A percentile compares a stretch with the other conserved stretches of the same genome.
Evolutionary conservation across 2,113 vertebrate species (phyloP).

Genomic region (Neotoma lepida): DNA sequence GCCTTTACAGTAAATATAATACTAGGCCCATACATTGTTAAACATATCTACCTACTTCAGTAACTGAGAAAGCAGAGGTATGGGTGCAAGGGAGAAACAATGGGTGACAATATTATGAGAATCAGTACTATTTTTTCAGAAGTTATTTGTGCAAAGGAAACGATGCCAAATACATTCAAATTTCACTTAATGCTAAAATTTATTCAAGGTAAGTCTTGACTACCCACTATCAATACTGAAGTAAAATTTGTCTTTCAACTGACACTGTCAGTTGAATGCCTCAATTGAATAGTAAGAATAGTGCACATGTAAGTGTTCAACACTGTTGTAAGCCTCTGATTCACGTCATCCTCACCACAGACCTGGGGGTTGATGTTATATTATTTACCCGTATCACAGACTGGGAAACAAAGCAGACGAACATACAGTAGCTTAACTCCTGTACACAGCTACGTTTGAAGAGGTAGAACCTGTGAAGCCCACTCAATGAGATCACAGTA

Average conservation of each 20-base stretch:
- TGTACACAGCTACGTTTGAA: neutral
- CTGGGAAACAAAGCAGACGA: neutral
- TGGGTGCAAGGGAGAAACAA: neutral
- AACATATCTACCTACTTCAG: neutral
- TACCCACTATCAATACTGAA: neutral
- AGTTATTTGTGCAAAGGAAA: neutral
- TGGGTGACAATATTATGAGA: neutral
- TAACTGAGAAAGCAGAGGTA: constrained; percentile 45
- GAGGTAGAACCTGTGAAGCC: neutral
- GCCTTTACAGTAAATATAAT: neutral
- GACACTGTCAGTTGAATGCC: neutral
- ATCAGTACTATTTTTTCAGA: neutral
- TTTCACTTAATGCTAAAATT: neutral
- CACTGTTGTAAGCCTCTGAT: neutral
- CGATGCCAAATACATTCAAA: neutral
- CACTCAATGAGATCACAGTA: neutral
- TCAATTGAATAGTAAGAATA: neutral
- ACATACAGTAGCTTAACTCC: neutral
- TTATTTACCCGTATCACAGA: neutral
- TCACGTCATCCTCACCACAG: neutral
- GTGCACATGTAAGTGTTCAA: neutral
- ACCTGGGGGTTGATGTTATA: neutral
- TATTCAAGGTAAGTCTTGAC: neutral
- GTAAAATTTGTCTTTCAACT: neutral
- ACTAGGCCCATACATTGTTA: neutral